Evolutionary conservation across 2,888 invertebrate species (phyloP).

Genomic region (Arge pagana): DNA sequence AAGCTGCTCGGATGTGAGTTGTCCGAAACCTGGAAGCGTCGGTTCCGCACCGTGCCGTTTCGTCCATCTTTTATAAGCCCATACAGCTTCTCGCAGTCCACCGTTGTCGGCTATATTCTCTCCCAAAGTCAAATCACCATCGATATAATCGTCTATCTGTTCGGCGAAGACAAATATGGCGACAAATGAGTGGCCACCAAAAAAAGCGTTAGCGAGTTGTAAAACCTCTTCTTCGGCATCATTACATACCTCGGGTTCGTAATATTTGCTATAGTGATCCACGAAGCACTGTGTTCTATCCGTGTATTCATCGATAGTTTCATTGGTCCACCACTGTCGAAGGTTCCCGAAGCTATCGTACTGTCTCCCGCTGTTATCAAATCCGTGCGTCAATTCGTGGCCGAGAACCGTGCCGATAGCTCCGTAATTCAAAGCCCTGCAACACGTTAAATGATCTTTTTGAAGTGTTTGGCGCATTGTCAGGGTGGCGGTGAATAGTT

Average conservation of each 20-base stretch:
- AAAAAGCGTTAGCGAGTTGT: background rate
- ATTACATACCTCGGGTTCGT: slow-evolving; percentile 64
- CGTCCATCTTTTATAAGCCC: slow-evolving; percentile 69
- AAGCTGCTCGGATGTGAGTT: slow-evolving; percentile 73
- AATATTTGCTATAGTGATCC: slow-evolving; percentile 77
- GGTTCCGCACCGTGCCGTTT: slow-evolving; percentile 65
- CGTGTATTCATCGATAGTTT: slow-evolving; percentile 75
- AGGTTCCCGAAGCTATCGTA: slow-evolving; percentile 86
- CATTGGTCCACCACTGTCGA: slow-evolving; percentile 88
- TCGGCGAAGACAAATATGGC: background rate
- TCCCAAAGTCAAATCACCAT: slow-evolving; percentile 76
- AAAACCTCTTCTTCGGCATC: background rate
- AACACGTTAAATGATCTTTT: slow-evolving; percentile 41
- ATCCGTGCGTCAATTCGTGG: slow-evolving; percentile 70
- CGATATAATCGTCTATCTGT: slow-evolving; percentile 62
- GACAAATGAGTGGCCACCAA: background rate
- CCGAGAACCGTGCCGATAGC: slow-evolving; percentile 79
- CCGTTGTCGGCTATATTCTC: slow-evolving; percentile 88
- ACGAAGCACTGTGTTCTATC: slow-evolving; percentile 82
- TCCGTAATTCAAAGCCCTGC: slow-evolving; percentile 80
- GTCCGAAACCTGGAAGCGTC: slow-evolving; percentile 74
- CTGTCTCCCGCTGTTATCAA: slow-evolving; percentile 72
- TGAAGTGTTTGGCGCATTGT: background rate
- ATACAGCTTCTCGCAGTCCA: slow-evolving; percentile 74
- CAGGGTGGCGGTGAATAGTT: background rate